Conservation (phyloP, 2,113 vertebrate species). For the Ovis aries region ARS-UI_Ramb_v3.0 NC_056065.1:73547501-73548000, state of each 20-base stretch:
- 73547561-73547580: not conserved
- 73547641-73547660: not conserved
- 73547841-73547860: not conserved
- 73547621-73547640: not conserved
- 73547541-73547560: not conserved
- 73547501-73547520: not conserved
- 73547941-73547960: not conserved
- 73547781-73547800: not conserved
- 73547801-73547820: not conserved
- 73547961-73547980: not conserved
- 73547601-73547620: not conserved
- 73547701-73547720: not conserved
- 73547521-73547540: not conserved
- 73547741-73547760: not conserved
- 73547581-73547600: not conserved
- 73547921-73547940: not conserved
- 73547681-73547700: not conserved
- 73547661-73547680: not conserved
- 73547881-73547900: not conserved
- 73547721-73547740: not conserved
- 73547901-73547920: not conserved
- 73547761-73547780: not conserved
- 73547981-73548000: rapidly evolving
- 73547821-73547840: too few relatives aligned
- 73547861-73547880: not conserved